Evolutionary conservation across 35 echinoderm and acorn worm species (phyloP), one percentile per base, ranked within the genome.

Genomic region (Apostichopus japonicus): DNA sequence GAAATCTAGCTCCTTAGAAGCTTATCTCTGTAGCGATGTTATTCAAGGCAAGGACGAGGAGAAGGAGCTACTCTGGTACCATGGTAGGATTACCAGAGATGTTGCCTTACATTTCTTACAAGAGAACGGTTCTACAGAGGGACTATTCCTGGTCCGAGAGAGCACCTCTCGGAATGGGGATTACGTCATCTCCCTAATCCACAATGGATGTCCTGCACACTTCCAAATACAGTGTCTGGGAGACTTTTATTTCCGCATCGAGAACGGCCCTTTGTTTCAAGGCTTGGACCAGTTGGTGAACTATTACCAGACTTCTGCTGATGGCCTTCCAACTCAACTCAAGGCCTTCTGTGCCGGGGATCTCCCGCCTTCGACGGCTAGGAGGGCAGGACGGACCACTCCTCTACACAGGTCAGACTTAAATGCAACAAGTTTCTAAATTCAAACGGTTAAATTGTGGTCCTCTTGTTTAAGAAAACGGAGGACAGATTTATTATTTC

Each of bases 181-280:
- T 59, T 99, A 92, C 59, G 97, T 99, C n/a, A 87, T 99, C 16
- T 99, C 97, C n/a, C 77, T 98, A 14, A 90, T 99, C 10, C 95
- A 96, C 90, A 91, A 94, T 19, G 63, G 56, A 1, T 81, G 84
- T 22, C 93, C 97, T 63, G 95, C 96, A 72, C 97, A 98, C 86
- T 96, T 99, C 86, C 97, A 96, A 78, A 94, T 99, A 11, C 97
- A 99, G 83, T 96, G 95, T 79, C 79, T 96, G 55, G 95, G 95
- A 4, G 95, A 98, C 79, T 95, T 96, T 75, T 96, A 96, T 56
- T 96, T 93, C 65, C 91, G 94, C 55, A 96, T 99, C 24, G 97
- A 99, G 27, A 96, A 90, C 5, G 91, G 90, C 4, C 86, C 87
- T 55, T 10, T 90, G 6, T 94, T 94, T 91, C 78, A 90, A 77